Conservation (phyloP, 1,140 invertebrate species). For the Eueides isabella region DNA sequence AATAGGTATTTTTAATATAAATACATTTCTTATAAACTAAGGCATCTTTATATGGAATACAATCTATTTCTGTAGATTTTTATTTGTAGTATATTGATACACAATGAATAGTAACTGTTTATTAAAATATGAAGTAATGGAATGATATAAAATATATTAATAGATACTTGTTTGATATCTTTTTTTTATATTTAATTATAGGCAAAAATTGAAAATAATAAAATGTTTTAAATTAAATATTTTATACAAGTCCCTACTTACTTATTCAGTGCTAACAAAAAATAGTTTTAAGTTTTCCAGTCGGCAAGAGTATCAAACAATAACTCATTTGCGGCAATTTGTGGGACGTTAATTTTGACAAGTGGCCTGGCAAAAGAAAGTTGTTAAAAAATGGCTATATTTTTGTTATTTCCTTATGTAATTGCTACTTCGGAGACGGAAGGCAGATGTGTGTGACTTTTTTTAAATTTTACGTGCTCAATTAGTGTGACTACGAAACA, state of each 20-base stretch:
- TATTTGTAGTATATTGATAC: too few species aligned
- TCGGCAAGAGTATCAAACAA: constrained; percentile 44
- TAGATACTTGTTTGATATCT: not conserved
- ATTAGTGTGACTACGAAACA: constrained; percentile 42
- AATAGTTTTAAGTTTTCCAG: too few species aligned
- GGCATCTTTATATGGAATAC: not conserved
- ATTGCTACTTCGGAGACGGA: constrained; percentile 66
- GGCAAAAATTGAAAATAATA: not conserved
- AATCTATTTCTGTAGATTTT: not conserved
- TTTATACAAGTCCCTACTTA: too few species aligned
- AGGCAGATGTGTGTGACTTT: constrained; percentile 75
- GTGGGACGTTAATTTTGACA: constrained; percentile 50
- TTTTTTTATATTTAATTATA: too few species aligned
- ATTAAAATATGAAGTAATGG: too few species aligned
- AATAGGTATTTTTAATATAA: not conserved
- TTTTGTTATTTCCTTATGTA: constrained; percentile 69
- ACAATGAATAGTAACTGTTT: too few species aligned
- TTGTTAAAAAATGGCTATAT: constrained; percentile 65
- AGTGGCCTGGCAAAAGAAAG: constrained; percentile 53
- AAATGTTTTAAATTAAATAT: too few species aligned
- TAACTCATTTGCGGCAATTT: constrained; percentile 56
- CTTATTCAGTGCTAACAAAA: too few species aligned
- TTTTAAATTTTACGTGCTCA: constrained; percentile 67
- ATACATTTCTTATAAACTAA: not conserved
- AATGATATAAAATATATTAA: too few species aligned